phyloP scores from a whole-genome alignment of 2,113 vertebrate species.

The Regulus satrapa region DNA sequence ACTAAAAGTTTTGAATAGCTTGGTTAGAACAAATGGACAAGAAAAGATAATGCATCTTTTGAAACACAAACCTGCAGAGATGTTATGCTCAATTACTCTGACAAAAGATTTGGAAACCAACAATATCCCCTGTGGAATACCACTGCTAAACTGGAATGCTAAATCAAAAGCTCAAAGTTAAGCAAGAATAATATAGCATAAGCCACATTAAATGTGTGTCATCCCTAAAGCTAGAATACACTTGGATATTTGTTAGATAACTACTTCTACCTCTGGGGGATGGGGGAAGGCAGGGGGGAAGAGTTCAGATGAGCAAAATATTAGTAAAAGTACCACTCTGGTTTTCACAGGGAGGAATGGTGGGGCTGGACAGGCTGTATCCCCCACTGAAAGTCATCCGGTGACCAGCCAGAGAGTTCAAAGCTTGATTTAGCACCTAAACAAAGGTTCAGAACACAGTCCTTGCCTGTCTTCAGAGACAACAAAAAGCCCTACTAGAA shows the following conservation, averaged over 20 bases:
- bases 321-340: neutral
- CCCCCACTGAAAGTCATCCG: neutral
- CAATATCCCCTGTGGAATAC: constrained; percentile 67
- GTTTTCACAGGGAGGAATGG: neutral
- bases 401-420: neutral
- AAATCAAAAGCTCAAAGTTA: constrained; percentile 69
- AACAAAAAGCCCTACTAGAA: neutral
- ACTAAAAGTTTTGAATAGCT: constrained; percentile 63
- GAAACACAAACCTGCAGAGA: constrained; percentile 74
- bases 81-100: constrained; percentile 76
- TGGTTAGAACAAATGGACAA: constrained; percentile 65
- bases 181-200: constrained; percentile 65
- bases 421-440: neutral
- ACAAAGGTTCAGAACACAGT: neutral
- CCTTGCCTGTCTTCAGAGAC: neutral
- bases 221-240: constrained; percentile 6
- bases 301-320: neutral
- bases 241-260: constrained; percentile 31
- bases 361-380: neutral
- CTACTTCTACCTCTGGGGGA: neutral
- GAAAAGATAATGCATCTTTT: constrained; percentile 70
- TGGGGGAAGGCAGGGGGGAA: neutral
- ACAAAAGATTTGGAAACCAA: constrained; percentile 77
- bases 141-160: constrained; percentile 66
- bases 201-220: neutral